phyloP scores from a whole-genome alignment of 2,113 vertebrate genomes.

The Syngnathus floridae region DNA sequence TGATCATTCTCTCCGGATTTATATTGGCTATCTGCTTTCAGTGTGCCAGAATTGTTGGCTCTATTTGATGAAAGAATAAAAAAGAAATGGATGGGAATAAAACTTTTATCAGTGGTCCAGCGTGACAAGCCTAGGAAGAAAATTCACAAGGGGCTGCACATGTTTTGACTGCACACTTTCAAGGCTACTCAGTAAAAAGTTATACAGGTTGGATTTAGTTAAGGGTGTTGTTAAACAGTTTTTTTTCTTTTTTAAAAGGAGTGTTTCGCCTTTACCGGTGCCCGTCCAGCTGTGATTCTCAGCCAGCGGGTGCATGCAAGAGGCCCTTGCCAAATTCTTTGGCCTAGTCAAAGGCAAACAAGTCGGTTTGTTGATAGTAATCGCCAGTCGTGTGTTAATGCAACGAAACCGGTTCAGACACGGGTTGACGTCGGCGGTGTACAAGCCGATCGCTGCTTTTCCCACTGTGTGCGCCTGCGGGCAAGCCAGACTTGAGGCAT shows the following conservation, averaged over 20 bases:
- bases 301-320: conserved; percentile 27
- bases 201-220: conserved; percentile 15
- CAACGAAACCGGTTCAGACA: conserved; percentile 28
- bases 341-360: conserved; percentile 48
- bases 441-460: background rate
- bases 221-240: conserved; percentile 23
- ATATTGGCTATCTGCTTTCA: conserved; percentile 27
- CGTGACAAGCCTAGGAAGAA: conserved; percentile 9
- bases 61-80: conserved; percentile 20
- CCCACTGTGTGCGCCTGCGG: background rate
- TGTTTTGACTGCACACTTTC: conserved; percentile 2
- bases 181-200: conserved; percentile 14
- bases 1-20: background rate
- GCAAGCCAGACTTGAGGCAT: background rate
- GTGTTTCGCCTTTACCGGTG: background rate
- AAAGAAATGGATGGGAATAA: conserved; percentile 9
- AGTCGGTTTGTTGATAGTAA: conserved; percentile 43
- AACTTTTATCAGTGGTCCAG: conserved; percentile 20
- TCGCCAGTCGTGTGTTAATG: conserved; percentile 41
- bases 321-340: conserved; percentile 38
- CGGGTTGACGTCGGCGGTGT: conserved; percentile 18
- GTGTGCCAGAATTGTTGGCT: conserved; percentile 18
- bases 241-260: background rate
- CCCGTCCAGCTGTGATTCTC: conserved; percentile 38
- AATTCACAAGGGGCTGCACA: conserved; percentile 7